These are phyloP conservation scores for Rhynchopsitta pachyrhyncha DNA, from an alignment of 2,113 vertebrate genomes.

Conservation along the genomic window DNA sequence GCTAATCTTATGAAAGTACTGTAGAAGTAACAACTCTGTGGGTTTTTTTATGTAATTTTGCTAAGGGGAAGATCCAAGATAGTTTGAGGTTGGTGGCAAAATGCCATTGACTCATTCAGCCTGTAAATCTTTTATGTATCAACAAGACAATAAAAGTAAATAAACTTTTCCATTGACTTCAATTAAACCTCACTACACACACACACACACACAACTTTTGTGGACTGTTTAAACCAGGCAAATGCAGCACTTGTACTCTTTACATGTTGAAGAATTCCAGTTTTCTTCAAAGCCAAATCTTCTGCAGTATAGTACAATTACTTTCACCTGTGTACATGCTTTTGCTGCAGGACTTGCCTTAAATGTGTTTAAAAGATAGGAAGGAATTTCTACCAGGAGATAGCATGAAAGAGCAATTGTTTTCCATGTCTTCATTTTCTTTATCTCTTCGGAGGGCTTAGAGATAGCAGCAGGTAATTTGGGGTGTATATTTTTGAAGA, in stretches of 20 bases:
- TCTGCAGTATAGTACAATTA: conserved; percentile 10
- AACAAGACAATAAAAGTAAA: not conserved
- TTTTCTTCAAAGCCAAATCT: conserved; percentile 42
- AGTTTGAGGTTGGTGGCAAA: conserved; percentile 1
- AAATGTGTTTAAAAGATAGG: conserved; percentile 46
- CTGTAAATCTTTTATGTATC: not conserved
- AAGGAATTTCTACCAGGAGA: conserved; percentile 25
- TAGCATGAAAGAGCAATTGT: conserved; percentile 35
- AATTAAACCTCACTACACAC: not conserved
- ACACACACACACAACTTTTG: not conserved
- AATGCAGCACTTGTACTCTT: not conserved
- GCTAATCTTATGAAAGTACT: not conserved
- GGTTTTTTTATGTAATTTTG: not conserved
- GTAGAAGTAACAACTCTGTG: not conserved
- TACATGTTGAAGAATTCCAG: not conserved
- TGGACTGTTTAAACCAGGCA: not conserved
- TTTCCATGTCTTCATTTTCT: conserved; percentile 33
- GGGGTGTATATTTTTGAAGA: not conserved
- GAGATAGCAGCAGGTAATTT: conserved; percentile 38
- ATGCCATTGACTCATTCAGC: not conserved
- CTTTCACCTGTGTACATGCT: not conserved
- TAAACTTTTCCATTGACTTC: not conserved
- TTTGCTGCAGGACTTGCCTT: conserved; percentile 28
- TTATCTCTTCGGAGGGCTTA: conserved; percentile 41
- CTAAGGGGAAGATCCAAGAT: not conserved